Percentiles rank a stretch among this genome's conserved stretches.
phyloP scores from a whole-genome alignment of 2,113 vertebrate species.

The Xenopus laevis region DNA sequence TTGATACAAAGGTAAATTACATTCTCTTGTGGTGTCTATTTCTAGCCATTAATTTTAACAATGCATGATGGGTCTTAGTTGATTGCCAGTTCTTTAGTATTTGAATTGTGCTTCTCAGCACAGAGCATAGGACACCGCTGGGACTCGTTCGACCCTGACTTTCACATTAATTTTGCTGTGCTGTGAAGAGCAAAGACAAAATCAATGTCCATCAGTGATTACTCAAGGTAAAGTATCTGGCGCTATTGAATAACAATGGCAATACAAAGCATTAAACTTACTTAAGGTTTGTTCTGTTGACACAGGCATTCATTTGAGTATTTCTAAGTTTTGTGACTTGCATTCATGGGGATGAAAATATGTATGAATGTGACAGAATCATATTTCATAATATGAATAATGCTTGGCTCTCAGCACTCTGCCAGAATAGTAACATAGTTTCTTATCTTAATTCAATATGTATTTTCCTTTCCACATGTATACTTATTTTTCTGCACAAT shows the following conservation, averaged over 20 bases:
- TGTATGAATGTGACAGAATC: constrained; percentile 3
- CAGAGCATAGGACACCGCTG: constrained; percentile 66
- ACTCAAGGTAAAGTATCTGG: constrained; percentile 74
- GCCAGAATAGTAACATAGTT: neutral
- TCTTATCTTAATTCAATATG: neutral
- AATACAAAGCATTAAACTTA: constrained; percentile 62
- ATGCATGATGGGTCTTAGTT: constrained; percentile 60
- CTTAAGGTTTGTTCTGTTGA: constrained; percentile 64
- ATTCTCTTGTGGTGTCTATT: constrained; percentile 62
- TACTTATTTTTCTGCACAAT: neutral
- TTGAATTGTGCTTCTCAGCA: constrained; percentile 67
- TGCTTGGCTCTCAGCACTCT: neutral
- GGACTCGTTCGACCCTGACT: constrained; percentile 75
- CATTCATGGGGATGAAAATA: constrained; percentile 37
- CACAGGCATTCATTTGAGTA: constrained; percentile 59
- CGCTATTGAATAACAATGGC: constrained; percentile 68
- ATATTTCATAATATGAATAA: neutral
- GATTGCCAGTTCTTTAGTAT: constrained; percentile 62
- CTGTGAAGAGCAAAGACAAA: constrained; percentile 78
- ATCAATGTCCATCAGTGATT: constrained; percentile 80
- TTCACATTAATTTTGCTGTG: constrained; percentile 78
- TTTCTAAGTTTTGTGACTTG: constrained; percentile 51
- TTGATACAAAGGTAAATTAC: constrained; percentile 62
- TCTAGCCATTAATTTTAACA: constrained; percentile 71
- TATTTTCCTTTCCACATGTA: neutral